These are phyloP conservation scores for Drosophila greeni DNA, from an alignment of 2,888 invertebrate species.

Conservation along the genomic window DNA sequence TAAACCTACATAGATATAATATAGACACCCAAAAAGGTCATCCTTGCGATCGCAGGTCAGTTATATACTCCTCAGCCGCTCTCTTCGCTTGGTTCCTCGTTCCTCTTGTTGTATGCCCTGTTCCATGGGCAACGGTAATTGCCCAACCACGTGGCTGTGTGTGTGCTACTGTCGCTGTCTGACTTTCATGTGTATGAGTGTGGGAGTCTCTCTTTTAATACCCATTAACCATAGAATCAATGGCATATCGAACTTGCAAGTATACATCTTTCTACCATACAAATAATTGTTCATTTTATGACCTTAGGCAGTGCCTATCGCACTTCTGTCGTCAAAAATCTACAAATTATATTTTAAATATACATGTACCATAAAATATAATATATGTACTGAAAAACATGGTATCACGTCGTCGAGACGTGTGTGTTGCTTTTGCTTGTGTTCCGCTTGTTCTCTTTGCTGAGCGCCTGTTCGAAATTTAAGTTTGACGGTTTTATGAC, in stretches of 20 bases:
- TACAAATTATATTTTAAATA: too few relatives aligned
- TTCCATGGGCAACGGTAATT: slow-evolving; percentile 32
- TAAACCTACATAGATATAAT: not conserved
- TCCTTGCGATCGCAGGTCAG: slow-evolving; percentile 65
- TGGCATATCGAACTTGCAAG: not conserved
- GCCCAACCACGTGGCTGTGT: slow-evolving; percentile 21
- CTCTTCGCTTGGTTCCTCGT: not conserved
- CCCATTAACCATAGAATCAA: too few relatives aligned
- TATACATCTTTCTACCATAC: not conserved
- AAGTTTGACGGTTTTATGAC: slow-evolving; percentile 78
- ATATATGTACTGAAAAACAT: too few relatives aligned
- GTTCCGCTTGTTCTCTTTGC: slow-evolving; percentile 39
- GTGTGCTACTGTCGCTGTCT: slow-evolving; percentile 20
- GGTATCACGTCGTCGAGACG: not conserved
- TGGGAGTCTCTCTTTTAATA: slow-evolving; percentile 17
- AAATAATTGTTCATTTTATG: not conserved
- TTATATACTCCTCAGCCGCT: slow-evolving; percentile 54
- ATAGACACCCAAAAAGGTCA: slow-evolving; percentile 26
- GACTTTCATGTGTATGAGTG: slow-evolving; percentile 16
- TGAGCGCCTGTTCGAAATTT: slow-evolving; percentile 77
- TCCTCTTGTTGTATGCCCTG: slow-evolving; percentile 5
- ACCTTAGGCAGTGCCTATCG: not conserved
- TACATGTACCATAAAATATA: too few relatives aligned
- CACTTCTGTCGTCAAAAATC: not conserved
- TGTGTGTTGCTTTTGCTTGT: not conserved